Conservation (phyloP, 2,888 invertebrate species). For the Temnothorax unifasciatus region DNA sequence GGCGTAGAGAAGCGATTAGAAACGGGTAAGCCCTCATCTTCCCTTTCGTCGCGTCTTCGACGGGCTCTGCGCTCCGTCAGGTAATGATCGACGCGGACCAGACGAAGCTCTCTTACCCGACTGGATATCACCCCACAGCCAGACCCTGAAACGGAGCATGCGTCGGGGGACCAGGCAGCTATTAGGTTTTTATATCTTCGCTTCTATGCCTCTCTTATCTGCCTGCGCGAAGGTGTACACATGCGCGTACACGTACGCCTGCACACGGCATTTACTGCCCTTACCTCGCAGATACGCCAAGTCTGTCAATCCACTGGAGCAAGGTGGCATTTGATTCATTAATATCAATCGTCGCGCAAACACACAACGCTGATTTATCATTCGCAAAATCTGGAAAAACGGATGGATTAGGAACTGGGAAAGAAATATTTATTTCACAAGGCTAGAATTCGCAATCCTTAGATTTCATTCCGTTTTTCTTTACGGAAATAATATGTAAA, state of each 20-base stretch:
- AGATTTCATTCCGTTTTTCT: neutral
- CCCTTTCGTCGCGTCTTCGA: slow-evolving; percentile 4
- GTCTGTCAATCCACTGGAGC: slow-evolving; percentile 4
- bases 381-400: neutral
- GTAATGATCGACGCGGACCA: slow-evolving; percentile 82
- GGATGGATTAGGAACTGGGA: neutral
- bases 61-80: slow-evolving; percentile 71
- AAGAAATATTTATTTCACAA: neutral
- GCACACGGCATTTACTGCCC: neutral
- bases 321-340: neutral
- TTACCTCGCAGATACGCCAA: slow-evolving; percentile 15
- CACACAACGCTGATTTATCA: neutral
- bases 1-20: neutral
- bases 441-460: neutral
- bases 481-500: neutral
- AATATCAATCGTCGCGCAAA: neutral
- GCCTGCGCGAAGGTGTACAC: slow-evolving; percentile 28
- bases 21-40: slow-evolving; percentile 41
- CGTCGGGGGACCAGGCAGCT: slow-evolving; percentile 67
- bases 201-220: slow-evolving; percentile 38
- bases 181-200: slow-evolving; percentile 44
- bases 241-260: neutral
- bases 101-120: slow-evolving; percentile 76
- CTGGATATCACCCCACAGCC: slow-evolving; percentile 77
- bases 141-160: slow-evolving; percentile 73